Evolutionary conservation across 2,113 vertebrate genomes (phyloP).

Genomic region (Vimba vimba): DNA sequence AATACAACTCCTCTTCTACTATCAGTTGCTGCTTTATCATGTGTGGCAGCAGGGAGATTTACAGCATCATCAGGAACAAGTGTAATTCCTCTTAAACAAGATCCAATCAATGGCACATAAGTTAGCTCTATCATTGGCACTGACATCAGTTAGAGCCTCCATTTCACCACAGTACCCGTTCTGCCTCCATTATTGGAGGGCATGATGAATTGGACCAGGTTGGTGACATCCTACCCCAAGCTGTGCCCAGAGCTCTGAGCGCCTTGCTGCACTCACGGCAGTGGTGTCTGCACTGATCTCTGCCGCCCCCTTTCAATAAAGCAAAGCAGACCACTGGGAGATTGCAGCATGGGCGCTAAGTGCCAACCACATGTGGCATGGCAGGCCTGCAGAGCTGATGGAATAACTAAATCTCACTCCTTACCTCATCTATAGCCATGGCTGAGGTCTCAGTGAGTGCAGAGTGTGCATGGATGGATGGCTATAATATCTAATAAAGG

Average conservation of each 20-base stretch:
- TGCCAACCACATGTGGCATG: constrained; percentile 12
- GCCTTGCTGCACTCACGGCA: not conserved
- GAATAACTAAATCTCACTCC: not conserved
- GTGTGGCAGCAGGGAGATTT: not conserved
- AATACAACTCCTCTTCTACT: not conserved
- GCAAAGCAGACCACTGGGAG: constrained; percentile 10
- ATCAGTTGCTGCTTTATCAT: not conserved
- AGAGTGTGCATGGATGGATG: constrained; percentile 27
- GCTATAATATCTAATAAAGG: constrained; percentile 63
- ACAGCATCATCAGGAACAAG: constrained; percentile 1
- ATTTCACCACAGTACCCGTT: not conserved
- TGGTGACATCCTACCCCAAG: not conserved
- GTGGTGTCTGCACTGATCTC: not conserved
- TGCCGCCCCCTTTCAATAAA: not conserved
- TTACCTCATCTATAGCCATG: not conserved
- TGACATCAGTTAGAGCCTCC: constrained; percentile 4
- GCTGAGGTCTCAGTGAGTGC: constrained; percentile 12
- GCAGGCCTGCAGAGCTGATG: not conserved
- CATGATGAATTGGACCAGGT: constrained; percentile 29
- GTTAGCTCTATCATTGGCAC: constrained; percentile 24
- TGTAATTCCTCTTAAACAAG: not conserved
- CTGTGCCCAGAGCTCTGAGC: not conserved
- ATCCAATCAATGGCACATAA: constrained; percentile 9
- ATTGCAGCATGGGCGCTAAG: constrained; percentile 5
- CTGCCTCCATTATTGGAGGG: constrained; percentile 14